Percentiles rank a stretch among this genome's conserved stretches.
These are phyloP conservation scores for Eremophila alpestris DNA, from an alignment of 2,797 vertebrate species.

Conservation along the genomic window DNA sequence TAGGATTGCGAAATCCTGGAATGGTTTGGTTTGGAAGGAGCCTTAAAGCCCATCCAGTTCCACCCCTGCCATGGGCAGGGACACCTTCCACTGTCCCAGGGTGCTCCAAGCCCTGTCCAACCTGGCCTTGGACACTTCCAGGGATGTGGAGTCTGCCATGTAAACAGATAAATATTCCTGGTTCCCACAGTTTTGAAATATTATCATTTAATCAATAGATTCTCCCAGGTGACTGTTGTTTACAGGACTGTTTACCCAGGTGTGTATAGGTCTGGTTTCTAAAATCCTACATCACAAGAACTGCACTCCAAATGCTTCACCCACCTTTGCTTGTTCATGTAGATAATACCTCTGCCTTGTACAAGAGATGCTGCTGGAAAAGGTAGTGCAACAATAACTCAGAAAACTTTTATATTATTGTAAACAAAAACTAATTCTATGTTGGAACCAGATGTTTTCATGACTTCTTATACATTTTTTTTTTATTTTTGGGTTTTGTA, in stretches of 20 bases:
- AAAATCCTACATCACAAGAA: background rate
- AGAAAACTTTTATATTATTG: background rate
- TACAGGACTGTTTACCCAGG: background rate
- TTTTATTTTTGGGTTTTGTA: background rate
- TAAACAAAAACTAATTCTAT: background rate
- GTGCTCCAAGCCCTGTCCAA: accelerated
- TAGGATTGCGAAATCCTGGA: background rate
- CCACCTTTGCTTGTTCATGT: background rate
- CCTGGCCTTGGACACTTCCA: background rate
- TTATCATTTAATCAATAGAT: background rate
- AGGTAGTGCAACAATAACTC: background rate
- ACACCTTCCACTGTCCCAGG: background rate
- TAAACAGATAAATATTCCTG: background rate
- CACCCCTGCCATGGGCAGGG: background rate
- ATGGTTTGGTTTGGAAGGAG: background rate
- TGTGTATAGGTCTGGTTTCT: background rate
- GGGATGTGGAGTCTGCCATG: background rate
- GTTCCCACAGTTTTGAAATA: background rate
- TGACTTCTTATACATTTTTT: background rate
- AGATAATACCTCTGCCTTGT: background rate
- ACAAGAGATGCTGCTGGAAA: background rate
- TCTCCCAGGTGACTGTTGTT: background rate
- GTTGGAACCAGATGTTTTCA: background rate
- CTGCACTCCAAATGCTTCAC: background rate
- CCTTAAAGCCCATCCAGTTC: accelerated